Evolutionary conservation across 2,797 vertebrate genomes (phyloP).

Genomic region (Cynopterus sphinx): DNA sequence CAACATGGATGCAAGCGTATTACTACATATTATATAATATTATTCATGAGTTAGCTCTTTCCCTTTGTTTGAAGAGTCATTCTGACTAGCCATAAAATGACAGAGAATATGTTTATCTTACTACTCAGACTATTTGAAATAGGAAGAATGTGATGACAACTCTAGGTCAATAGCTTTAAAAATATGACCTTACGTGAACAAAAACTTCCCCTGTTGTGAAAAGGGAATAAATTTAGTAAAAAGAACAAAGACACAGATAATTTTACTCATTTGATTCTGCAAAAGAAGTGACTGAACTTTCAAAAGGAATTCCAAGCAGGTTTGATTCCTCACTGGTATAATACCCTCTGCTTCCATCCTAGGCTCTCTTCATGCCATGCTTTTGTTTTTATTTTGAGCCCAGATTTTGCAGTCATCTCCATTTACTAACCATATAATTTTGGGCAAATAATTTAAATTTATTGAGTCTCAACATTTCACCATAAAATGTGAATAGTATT

Average conservation of each 20-base stretch:
- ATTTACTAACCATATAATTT: not conserved
- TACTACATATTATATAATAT: not conserved
- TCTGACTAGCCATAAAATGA: not conserved
- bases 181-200: constrained; percentile 11
- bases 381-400: not conserved
- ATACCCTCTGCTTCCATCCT: not conserved
- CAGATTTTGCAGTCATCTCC: not conserved
- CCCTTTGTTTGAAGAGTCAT: not conserved
- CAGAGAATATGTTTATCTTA: constrained; percentile 38
- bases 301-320: not conserved
- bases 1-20: not conserved
- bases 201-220: not conserved
- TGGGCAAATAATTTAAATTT: not conserved
- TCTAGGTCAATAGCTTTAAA: constrained; percentile 38
- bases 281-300: not conserved
- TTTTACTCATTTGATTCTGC: not conserved
- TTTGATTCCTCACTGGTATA: not conserved
- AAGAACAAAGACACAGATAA: not conserved
- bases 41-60: constrained; percentile 3
- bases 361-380: not conserved
- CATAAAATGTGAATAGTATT: not conserved
- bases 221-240: not conserved
- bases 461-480: not conserved
- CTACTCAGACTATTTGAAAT: constrained; percentile 13
- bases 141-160: constrained; percentile 20